Evolutionary conservation across 2,113 vertebrate genomes (phyloP).

Genomic region (Coturnix japonica): DNA sequence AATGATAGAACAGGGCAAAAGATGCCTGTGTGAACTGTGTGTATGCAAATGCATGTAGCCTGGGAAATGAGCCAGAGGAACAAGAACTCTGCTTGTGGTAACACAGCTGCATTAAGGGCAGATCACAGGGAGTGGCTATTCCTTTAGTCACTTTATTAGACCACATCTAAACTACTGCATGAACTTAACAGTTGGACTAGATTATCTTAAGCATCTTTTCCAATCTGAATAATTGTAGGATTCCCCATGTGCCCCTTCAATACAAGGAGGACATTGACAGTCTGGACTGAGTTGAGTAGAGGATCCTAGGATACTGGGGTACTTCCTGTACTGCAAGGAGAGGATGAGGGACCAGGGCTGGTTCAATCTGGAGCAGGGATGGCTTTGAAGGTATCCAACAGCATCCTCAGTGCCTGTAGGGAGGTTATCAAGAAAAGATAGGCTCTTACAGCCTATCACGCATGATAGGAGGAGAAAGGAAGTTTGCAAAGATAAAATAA

Average conservation of each 20-base stretch:
- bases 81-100: background rate
- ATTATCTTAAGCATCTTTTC: too few species aligned
- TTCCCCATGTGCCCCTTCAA: fast-evolving
- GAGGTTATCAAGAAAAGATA: fast-evolving
- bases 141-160: fast-evolving
- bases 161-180: background rate
- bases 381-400: background rate
- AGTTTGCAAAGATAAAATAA: background rate
- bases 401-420: fast-evolving
- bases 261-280: background rate
- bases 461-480: fast-evolving
- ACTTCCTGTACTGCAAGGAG: background rate
- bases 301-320: background rate
- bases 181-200: too few species aligned
- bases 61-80: background rate
- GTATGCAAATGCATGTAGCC: fast-evolving
- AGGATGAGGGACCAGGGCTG: background rate
- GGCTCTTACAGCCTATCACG: fast-evolving
- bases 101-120: background rate
- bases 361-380: background rate
- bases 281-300: background rate
- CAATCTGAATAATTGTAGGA: too few species aligned
- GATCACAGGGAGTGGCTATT: background rate
- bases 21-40: background rate
- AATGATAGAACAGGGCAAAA: background rate